A percentile compares a stretch with the other conserved stretches of the same genome.
Evolutionary conservation across 2,797 vertebrate genomes (phyloP).

Genomic region (Picus viridis): DNA sequence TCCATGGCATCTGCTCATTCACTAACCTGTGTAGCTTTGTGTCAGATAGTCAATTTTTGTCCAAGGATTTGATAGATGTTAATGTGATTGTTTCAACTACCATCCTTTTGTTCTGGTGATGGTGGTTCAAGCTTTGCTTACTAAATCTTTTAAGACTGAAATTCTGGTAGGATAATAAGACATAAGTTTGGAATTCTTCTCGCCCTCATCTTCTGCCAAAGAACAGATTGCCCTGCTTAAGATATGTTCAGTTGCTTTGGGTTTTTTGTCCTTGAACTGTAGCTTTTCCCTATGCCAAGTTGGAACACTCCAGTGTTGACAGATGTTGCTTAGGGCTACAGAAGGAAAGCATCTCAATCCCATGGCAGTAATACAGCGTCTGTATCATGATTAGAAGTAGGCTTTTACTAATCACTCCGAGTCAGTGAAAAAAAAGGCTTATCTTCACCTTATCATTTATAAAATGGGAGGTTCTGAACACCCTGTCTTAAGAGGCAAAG

Average conservation of each 20-base stretch:
- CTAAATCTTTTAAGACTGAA: not conserved
- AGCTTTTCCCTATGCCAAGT: not conserved
- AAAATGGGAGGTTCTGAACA: not conserved
- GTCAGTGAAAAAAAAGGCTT: not conserved
- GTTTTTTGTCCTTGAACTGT: not conserved
- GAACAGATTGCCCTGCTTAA: not conserved
- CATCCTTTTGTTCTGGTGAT: not conserved
- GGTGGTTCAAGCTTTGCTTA: not conserved
- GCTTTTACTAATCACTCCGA: not conserved
- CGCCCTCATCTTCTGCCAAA: not conserved
- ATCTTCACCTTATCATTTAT: not conserved
- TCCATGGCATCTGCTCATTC: conserved; percentile 41
- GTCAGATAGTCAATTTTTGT: conserved; percentile 65
- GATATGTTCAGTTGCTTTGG: not conserved
- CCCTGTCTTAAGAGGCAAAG: not conserved
- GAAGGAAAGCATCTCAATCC: not conserved
- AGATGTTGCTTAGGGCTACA: not conserved
- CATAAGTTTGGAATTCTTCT: not conserved
- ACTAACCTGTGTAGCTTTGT: conserved; percentile 38
- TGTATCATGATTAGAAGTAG: not conserved
- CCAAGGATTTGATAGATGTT: conserved; percentile 50
- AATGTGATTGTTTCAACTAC: conserved; percentile 9
- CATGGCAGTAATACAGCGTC: not conserved
- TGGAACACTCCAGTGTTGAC: not conserved
- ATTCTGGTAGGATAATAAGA: not conserved